Base-by-base conservation (phyloP, 2,888 invertebrate genomes). In the Coelopa pilipes region DNA sequence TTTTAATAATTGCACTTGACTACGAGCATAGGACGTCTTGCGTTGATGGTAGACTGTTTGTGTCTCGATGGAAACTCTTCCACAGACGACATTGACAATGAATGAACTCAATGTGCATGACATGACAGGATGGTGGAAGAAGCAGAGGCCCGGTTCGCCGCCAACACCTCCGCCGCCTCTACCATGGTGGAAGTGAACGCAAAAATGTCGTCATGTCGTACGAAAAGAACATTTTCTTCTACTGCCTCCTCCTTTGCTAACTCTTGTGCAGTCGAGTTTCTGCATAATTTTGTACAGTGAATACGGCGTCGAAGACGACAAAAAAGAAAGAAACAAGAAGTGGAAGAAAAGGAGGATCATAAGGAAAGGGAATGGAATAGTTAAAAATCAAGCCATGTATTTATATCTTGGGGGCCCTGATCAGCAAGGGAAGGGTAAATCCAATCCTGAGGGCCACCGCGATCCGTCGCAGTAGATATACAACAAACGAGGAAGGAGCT, bases 21-120 rank as follows among this genome's bases (percentile, higher is more conserved):
- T 70, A 72, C 72, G 34, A 34, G 60, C 70, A 67, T 73, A 24
- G 50, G 19, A 68, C 34, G 46, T 45, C 34, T 15, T 15, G 46
- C 10, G 34, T 63, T 34, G 24, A 15, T 46, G 46, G 15, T 46
- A 17, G 17, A 45, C 21, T 11, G 57, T 11, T 11, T 19, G 21
- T 21, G 21, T 19, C 34, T n/a, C 12, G 65, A 65, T 19, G 24
- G 67, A 79, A 81, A 78, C 75, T 75, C 81, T 81, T 77, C 76
- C 80, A 79, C 53, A 2, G 81, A 77, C 80, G 82, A 81, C 83
- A 83, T 82, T 82, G 82, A 80, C 81, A 82, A 81, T 82, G 81
- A 57, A 12, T 57, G 17, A 0, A 21, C 17, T 17, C 15, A 53
- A 15, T 53, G 17, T 9, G n/a, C 57, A 57, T n/a, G 57, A 19